phyloP scores from a whole-genome alignment of 2,113 vertebrate species.

The Tricholaema leucomelas region DNA sequence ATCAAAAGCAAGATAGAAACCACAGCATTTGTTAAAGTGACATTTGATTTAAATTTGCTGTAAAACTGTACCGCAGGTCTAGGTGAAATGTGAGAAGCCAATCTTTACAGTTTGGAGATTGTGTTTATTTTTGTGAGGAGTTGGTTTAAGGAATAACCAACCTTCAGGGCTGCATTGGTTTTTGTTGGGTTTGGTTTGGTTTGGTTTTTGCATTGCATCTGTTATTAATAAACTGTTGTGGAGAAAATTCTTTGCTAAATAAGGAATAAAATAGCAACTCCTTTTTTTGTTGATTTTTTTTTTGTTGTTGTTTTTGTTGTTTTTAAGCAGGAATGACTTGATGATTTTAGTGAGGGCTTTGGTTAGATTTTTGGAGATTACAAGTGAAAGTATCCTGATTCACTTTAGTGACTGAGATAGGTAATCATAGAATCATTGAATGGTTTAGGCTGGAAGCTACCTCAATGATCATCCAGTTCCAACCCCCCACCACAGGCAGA shows the following conservation, averaged over 20 bases:
- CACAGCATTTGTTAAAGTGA: background rate
- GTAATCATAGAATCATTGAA: background rate
- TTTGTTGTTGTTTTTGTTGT: background rate
- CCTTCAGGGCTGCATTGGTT: background rate
- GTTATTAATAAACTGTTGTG: conserved; percentile 44
- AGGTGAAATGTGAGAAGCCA: conserved; percentile 34
- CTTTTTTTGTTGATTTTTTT: background rate
- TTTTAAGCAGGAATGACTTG: background rate
- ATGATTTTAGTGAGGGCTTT: background rate
- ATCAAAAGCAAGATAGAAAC: background rate
- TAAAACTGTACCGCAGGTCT: conserved; percentile 37
- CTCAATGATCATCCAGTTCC: no score
- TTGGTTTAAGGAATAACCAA: conserved; percentile 36
- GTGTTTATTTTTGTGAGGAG: conserved; percentile 51
- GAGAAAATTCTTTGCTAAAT: conserved; percentile 44
- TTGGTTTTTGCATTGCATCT: background rate
- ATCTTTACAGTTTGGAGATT: conserved; percentile 1
- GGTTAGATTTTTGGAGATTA: background rate
- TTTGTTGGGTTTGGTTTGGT: background rate
- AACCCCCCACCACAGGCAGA: no score
- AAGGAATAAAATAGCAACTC: conserved; percentile 25
- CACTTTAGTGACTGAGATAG: background rate
- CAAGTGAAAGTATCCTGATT: background rate
- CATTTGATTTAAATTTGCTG: conserved; percentile 55
- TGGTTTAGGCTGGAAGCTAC: no score